Evolutionary conservation across 2,113 vertebrate species (phyloP).

Genomic region (Callipepla squamata): DNA sequence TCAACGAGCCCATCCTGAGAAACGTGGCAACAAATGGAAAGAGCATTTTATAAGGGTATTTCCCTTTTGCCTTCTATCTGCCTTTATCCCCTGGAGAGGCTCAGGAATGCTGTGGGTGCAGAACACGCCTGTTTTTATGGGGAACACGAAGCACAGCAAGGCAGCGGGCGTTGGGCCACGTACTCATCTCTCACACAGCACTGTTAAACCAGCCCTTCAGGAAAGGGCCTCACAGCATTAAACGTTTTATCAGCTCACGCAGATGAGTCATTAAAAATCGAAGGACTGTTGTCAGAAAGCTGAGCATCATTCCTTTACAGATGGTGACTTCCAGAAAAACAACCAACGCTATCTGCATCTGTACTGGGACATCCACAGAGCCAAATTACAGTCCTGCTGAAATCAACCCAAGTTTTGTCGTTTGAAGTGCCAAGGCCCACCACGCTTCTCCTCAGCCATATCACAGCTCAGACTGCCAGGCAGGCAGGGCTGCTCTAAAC

Average conservation of each 20-base stretch:
- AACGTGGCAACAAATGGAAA: neutral
- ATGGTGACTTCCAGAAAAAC: neutral
- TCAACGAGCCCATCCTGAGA: neutral
- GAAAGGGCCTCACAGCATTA: neutral
- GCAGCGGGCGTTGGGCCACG: neutral
- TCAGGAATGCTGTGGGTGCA: neutral
- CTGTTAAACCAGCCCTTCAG: neutral
- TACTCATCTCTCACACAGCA: neutral
- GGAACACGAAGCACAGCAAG: neutral
- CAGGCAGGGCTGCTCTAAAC: neutral
- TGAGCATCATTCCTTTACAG: neutral
- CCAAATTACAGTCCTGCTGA: neutral
- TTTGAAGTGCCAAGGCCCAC: neutral
- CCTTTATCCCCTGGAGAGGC: neutral
- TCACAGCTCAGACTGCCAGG: neutral
- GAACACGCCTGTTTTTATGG: neutral
- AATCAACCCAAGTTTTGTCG: neutral
- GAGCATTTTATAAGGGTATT: neutral
- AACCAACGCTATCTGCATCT: neutral
- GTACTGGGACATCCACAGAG: neutral
- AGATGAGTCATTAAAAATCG: slow-evolving; percentile 5
- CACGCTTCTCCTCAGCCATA: neutral
- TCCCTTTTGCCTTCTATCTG: neutral
- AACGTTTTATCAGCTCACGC: slow-evolving; percentile 7
- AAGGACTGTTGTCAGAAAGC: slow-evolving; percentile 16